Percentiles rank a stretch among this genome's conserved stretches.
phyloP scores from a whole-genome alignment of 2,888 invertebrate genomes.

The Plebejus argus region DNA sequence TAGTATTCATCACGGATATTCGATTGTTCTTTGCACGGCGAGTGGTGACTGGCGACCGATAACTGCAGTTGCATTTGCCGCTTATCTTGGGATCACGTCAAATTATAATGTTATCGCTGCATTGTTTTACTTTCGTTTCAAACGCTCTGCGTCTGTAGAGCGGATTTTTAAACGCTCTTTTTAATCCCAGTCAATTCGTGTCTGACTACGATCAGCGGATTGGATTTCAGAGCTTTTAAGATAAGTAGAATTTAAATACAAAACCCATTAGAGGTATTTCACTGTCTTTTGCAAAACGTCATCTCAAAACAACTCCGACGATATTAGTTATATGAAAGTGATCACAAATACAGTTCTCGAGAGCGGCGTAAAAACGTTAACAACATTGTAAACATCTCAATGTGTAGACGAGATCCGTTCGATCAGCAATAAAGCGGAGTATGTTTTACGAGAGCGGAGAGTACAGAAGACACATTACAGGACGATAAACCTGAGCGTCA shows the following conservation, averaged over 20 bases:
- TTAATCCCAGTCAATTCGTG: not conserved
- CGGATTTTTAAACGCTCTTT: not conserved
- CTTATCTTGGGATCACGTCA: constrained; percentile 5
- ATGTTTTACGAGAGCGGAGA: constrained; percentile 2
- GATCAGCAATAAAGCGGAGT: constrained; percentile 6
- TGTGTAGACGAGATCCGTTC: constrained; percentile 4
- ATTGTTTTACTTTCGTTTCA: not conserved
- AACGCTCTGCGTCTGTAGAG: not conserved
- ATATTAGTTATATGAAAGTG: not conserved
- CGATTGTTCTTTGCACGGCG: constrained; percentile 10
- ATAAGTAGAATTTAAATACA: not conserved
- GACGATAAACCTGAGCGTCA: not conserved
- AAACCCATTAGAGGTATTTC: not conserved
- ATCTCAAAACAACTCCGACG: not conserved
- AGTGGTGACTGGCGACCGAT: not conserved
- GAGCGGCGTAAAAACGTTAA: constrained; percentile 2
- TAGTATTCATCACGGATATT: not conserved
- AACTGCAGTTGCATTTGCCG: not conserved
- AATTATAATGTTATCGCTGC: not conserved
- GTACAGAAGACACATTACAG: constrained; percentile 14
- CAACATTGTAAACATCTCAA: constrained; percentile 13
- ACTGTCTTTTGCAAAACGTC: not conserved
- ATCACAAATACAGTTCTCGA: not conserved
- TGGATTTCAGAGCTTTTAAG: not conserved
- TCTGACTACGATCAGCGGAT: not conserved